A percentile compares a stretch with the other conserved stretches of the same genome.
These are phyloP conservation scores for Rhinoderma darwinii DNA, from an alignment of 2,113 vertebrate species.

Conservation along the genomic window DNA sequence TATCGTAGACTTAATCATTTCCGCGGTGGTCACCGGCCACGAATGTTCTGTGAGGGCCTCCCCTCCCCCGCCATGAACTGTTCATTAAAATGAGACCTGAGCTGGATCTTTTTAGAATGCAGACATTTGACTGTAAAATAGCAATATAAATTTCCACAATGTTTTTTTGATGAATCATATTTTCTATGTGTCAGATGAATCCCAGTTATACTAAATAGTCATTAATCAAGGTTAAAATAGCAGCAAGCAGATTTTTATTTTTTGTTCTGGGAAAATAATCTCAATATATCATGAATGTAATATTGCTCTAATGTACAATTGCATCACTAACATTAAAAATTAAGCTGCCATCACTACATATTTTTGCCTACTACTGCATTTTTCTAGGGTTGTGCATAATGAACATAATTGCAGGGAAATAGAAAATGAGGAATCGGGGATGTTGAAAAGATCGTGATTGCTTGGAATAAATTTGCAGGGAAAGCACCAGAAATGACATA, in stretches of 20 bases:
- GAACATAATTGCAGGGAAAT: slow-evolving; percentile 48
- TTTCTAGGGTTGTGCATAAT: slow-evolving; percentile 46
- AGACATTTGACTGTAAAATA: slow-evolving; percentile 41
- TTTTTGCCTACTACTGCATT: slow-evolving; percentile 44
- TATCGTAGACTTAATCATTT: slow-evolving; percentile 35
- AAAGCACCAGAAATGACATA: slow-evolving; percentile 44
- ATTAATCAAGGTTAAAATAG: slow-evolving; percentile 46
- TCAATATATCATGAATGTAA: slow-evolving; percentile 48
- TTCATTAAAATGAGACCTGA: slow-evolving; percentile 23
- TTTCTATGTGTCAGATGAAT: slow-evolving; percentile 27
- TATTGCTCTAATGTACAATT: slow-evolving; percentile 40
- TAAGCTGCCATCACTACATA: slow-evolving; percentile 47
- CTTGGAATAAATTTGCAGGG: slow-evolving; percentile 49
- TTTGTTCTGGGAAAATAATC: slow-evolving; percentile 32
- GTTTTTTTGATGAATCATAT: slow-evolving; percentile 28
- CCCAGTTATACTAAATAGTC: neutral
- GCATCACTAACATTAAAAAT: slow-evolving; percentile 57
- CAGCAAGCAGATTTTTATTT: slow-evolving; percentile 15
- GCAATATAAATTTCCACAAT: slow-evolving; percentile 8
- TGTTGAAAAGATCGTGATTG: slow-evolving; percentile 52
- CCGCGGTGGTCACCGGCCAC: slow-evolving; percentile 23
- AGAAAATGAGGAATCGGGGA: slow-evolving; percentile 34
- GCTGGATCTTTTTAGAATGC: slow-evolving; percentile 24
- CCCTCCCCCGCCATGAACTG: neutral
- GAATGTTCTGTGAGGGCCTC: neutral